phyloP scores from a whole-genome alignment of 2,888 invertebrate genomes.

The Chrysolina americana region DNA sequence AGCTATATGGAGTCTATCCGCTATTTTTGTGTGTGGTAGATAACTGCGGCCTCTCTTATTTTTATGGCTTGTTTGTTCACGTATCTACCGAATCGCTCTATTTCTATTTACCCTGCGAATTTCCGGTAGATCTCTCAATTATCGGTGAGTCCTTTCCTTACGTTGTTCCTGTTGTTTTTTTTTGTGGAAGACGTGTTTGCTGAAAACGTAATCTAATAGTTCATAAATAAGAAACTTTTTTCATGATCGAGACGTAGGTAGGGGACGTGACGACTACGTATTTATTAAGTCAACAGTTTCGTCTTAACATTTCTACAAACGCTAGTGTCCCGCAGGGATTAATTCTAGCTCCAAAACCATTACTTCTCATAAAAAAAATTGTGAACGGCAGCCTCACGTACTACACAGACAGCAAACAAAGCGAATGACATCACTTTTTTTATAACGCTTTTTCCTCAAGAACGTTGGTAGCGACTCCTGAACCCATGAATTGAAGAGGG shows the following conservation, averaged over 20 bases:
- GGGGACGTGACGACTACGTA: not conserved
- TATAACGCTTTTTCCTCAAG: too few species aligned
- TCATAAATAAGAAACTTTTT: not conserved
- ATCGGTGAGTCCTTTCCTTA: constrained; percentile 10
- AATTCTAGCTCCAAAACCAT: too few species aligned
- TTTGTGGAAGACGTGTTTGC: not conserved
- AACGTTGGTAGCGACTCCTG: too few species aligned
- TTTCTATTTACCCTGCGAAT: constrained; percentile 24
- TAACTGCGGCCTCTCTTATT: constrained; percentile 14
- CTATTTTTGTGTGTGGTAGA: constrained; percentile 17
- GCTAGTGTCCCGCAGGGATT: too few species aligned
- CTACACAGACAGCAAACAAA: too few species aligned
- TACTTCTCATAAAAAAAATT: too few species aligned
- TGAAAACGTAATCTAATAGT: constrained; percentile 4
- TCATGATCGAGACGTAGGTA: not conserved
- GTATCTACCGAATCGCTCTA: constrained; percentile 19
- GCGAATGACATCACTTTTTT: too few species aligned
- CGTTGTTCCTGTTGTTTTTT: not conserved
- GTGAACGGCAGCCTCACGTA: too few species aligned
- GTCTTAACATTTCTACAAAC: too few species aligned
- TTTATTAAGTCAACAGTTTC: not conserved
- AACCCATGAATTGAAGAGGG: too few species aligned
- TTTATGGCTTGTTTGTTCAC: constrained; percentile 34
- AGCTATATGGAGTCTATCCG: constrained; percentile 7
- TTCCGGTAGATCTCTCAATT: constrained; percentile 23